phyloP scores from a whole-genome alignment of 2,113 vertebrate genomes.

The Lampris megalopsis region DNA sequence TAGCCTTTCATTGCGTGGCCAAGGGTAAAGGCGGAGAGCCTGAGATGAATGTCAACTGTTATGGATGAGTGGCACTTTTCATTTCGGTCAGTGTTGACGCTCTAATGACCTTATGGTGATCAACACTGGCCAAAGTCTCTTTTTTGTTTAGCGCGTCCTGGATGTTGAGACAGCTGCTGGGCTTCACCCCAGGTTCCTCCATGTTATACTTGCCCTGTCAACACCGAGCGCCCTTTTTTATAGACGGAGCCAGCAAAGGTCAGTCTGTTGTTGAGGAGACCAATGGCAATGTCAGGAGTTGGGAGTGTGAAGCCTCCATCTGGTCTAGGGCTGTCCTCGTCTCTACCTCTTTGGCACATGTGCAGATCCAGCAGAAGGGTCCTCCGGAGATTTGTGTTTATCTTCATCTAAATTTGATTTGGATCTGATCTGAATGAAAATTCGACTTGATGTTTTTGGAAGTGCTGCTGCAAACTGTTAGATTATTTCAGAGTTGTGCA shows the following conservation, averaged over 20 bases:
- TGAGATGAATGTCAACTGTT: not conserved
- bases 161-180: constrained; percentile 82
- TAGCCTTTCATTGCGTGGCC: too few species aligned
- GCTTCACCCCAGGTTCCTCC: constrained; percentile 42
- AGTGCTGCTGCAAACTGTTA: not conserved
- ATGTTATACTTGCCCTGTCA: constrained; percentile 57
- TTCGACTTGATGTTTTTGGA: constrained; percentile 10
- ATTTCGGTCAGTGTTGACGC: constrained; percentile 50
- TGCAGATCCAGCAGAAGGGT: constrained; percentile 11
- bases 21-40: not conserved
- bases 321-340: constrained; percentile 16
- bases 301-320: constrained; percentile 62
- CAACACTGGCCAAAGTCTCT: constrained; percentile 25
- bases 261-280: constrained; percentile 54
- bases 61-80: constrained; percentile 34
- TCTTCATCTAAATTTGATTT: too few species aligned
- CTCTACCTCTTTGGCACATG: constrained; percentile 10
- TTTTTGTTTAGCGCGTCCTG: constrained; percentile 48
- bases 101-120: constrained; percentile 36
- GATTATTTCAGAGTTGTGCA: constrained; percentile 1
- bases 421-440: too few species aligned
- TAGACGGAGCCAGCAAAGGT: constrained; percentile 59
- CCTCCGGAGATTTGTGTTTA: constrained; percentile 23
- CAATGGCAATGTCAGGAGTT: constrained; percentile 52
- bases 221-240: constrained; percentile 43